Conservation (phyloP, 2,888 invertebrate genomes). For the Eutolmus rufibarbis region DNA sequence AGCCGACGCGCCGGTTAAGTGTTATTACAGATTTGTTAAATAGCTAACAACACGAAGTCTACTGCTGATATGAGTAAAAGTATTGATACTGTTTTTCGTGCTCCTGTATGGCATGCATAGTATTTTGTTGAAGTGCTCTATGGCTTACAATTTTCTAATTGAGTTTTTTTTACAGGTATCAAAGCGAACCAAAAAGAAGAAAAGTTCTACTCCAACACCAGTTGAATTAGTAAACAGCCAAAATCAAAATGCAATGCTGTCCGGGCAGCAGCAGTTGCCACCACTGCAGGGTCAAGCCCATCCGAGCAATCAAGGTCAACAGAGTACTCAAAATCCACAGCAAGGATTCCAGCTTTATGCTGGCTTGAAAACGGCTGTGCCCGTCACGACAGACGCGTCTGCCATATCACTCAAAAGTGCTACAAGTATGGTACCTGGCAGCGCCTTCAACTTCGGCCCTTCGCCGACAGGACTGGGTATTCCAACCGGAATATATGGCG, state of each 20-base stretch:
- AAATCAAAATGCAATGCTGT: slow-evolving; percentile 55
- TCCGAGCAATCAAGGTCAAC: slow-evolving; percentile 51
- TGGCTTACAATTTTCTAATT: not conserved
- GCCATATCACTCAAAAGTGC: slow-evolving; percentile 72
- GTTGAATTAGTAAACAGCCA: slow-evolving; percentile 18
- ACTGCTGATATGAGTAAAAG: too few relatives aligned
- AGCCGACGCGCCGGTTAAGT: too few relatives aligned
- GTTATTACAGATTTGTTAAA: too few relatives aligned
- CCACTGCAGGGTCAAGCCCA: slow-evolving; percentile 51
- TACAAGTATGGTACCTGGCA: slow-evolving; percentile 77
- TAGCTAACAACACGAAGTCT: too few relatives aligned
- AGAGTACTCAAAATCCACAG: slow-evolving; percentile 52
- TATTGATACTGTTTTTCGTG: too few relatives aligned
- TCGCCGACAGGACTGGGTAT: slow-evolving; percentile 69
- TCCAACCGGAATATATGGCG: slow-evolving; percentile 67
- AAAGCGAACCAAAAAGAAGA: slow-evolving; percentile 36
- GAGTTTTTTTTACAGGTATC: not conserved
- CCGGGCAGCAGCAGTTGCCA: slow-evolving; percentile 52
- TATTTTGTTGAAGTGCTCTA: too few relatives aligned
- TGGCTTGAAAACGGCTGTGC: slow-evolving; percentile 63
- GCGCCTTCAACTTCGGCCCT: slow-evolving; percentile 85
- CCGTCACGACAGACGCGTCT: slow-evolving; percentile 54
- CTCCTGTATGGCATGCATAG: too few relatives aligned
- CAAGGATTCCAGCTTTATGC: slow-evolving; percentile 70
- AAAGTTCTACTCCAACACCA: slow-evolving; percentile 24